phyloP scores from a whole-genome alignment of 1,140 invertebrate genomes.

The Hylaeus volcanicus region DNA sequence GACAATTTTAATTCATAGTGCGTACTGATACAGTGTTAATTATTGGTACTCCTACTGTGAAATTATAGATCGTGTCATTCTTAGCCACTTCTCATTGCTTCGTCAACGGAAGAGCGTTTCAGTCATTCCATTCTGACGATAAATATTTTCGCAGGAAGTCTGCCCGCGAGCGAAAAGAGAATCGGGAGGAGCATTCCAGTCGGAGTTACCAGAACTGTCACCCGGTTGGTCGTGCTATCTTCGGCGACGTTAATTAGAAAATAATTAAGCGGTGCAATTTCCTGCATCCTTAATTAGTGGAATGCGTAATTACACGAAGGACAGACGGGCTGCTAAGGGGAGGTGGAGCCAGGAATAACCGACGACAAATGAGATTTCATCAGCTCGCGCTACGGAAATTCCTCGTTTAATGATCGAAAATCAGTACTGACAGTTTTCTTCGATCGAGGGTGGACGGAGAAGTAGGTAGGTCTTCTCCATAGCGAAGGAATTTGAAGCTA shows the following conservation, averaged over 20 bases:
- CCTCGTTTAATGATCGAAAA: too few relatives aligned
- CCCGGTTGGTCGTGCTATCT: conserved; percentile 24
- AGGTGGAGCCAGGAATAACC: conserved; percentile 5
- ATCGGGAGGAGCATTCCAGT: neutral
- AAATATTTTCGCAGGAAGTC: neutral
- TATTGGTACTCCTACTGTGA: too few relatives aligned
- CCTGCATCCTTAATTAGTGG: conserved; percentile 61
- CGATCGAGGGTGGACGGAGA: too few relatives aligned
- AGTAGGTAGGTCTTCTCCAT: too few relatives aligned
- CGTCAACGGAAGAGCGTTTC: neutral
- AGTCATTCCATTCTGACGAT: neutral
- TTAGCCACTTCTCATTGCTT: too few relatives aligned
- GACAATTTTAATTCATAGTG: too few relatives aligned
- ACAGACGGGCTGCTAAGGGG: too few relatives aligned
- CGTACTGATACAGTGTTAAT: too few relatives aligned
- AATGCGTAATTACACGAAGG: conserved; percentile 54
- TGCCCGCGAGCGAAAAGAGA: neutral
- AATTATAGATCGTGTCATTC: too few relatives aligned
- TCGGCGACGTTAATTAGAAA: conserved; percentile 58
- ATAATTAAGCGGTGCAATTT: conserved; percentile 63
- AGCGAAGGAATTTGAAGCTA: too few relatives aligned
- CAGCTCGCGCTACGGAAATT: neutral
- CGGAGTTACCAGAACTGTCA: conserved; percentile 22
- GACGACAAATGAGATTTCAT: conserved; percentile 30
- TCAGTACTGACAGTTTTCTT: too few relatives aligned